Conservation (phyloP, 1,140 invertebrate species). For the Colletes gigas region DNA sequence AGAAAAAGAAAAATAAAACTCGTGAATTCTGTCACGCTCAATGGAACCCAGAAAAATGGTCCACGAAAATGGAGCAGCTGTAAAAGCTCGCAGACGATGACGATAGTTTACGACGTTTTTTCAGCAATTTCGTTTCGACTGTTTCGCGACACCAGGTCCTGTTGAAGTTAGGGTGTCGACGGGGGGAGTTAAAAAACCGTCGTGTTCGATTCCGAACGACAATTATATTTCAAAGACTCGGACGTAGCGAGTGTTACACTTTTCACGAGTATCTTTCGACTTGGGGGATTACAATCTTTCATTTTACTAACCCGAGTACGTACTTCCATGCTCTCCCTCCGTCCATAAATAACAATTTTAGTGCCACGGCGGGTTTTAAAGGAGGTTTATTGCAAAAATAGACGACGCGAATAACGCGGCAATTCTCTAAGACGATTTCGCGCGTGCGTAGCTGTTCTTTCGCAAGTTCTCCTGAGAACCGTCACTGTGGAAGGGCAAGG, state of each 20-base stretch:
- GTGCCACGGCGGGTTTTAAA: neutral
- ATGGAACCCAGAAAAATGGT: neutral
- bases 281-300: neutral
- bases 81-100: constrained; percentile 10
- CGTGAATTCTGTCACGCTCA: neutral
- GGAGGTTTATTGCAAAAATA: constrained; percentile 1
- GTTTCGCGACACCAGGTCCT: neutral
- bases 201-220: too few species aligned
- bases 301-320: neutral
- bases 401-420: constrained; percentile 12
- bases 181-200: too few species aligned
- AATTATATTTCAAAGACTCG: too few species aligned
- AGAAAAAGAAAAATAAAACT: constrained; percentile 8
- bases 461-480: constrained; percentile 8
- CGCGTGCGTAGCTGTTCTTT: constrained; percentile 7
- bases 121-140: neutral
- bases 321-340: too few species aligned
- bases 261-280: neutral
- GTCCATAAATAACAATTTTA: constrained; percentile 27
- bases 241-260: too few species aligned
- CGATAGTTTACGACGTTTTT: constrained; percentile 28
- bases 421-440: constrained; percentile 33
- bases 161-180: neutral
- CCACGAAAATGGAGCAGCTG: constrained; percentile 8
- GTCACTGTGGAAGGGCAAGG: neutral